phyloP scores from a whole-genome alignment of 2,888 invertebrate species.

The Hoplodrina ambigua region DNA sequence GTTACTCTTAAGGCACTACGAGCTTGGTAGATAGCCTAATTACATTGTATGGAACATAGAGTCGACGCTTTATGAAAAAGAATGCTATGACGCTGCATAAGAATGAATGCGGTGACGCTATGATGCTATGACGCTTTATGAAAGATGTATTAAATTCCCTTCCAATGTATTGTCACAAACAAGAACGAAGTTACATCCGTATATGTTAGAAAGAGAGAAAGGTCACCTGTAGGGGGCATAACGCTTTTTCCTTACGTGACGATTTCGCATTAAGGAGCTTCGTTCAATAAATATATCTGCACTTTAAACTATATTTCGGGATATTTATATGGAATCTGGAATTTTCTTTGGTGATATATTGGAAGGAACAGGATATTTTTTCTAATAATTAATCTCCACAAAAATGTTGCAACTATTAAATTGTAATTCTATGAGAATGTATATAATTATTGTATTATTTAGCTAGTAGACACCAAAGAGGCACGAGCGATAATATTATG shows the following conservation, averaged over 20 bases:
- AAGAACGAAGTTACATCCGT: no score
- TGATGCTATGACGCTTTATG: no score
- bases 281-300: neutral
- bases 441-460: conserved; percentile 72
- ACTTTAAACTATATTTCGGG: conserved; percentile 10
- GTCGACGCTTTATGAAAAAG: neutral
- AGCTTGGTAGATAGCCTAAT: conserved; percentile 15
- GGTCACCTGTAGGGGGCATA: no score
- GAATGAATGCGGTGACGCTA: no score
- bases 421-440: conserved; percentile 72
- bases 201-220: no score
- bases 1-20: conserved; percentile 29
- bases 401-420: conserved; percentile 61
- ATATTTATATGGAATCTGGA: conserved; percentile 7
- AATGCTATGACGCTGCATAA: no score
- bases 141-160: conserved; percentile 7
- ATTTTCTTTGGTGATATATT: conserved; percentile 16
- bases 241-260: no score
- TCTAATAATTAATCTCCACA: conserved; percentile 58
- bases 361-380: conserved; percentile 26
- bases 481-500: conserved; percentile 77
- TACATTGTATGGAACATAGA: conserved; percentile 11
- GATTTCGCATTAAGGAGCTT: no score
- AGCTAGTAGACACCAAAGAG: conserved; percentile 91
- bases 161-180: conserved; percentile 35